Evolutionary conservation across 2,797 vertebrate species (phyloP).

Genomic region (Sebastes aleutianus): DNA sequence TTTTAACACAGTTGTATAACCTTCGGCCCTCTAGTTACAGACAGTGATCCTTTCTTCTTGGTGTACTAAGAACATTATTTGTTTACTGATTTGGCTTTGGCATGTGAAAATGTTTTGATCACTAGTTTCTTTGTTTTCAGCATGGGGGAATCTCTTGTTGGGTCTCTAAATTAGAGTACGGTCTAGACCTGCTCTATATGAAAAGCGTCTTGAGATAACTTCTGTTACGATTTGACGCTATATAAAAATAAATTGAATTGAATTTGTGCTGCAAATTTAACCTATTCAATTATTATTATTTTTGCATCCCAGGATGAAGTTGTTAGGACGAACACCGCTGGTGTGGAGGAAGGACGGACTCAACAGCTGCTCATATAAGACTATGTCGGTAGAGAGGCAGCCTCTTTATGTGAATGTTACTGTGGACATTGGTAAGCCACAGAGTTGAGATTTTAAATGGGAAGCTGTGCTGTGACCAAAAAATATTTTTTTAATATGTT

Average conservation of each 20-base stretch:
- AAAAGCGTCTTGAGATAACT: too few relatives aligned
- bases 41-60: background rate
- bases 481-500: background rate
- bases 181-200: too few relatives aligned
- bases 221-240: too few relatives aligned
- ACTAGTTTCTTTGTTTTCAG: background rate
- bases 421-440: conserved; percentile 86
- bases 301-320: conserved; percentile 84
- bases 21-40: too few relatives aligned
- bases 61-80: background rate
- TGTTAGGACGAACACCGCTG: conserved; percentile 83
- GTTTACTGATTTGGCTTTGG: background rate
- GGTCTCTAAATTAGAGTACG: too few relatives aligned
- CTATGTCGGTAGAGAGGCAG: conserved; percentile 82
- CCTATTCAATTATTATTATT: background rate
- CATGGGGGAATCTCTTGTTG: too few relatives aligned
- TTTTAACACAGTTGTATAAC: too few relatives aligned
- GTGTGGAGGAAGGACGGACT: conserved; percentile 93
- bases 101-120: background rate
- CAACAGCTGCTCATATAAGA: conserved; percentile 89
- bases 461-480: conserved; percentile 36
- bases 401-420: conserved; percentile 92
- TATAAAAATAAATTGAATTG: too few relatives aligned
- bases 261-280: background rate
- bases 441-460: conserved; percentile 31